These are phyloP conservation scores for Hapalemur alaotrensis DNA, from an alignment of 2,797 vertebrate species.

Conservation along the genomic window DNA sequence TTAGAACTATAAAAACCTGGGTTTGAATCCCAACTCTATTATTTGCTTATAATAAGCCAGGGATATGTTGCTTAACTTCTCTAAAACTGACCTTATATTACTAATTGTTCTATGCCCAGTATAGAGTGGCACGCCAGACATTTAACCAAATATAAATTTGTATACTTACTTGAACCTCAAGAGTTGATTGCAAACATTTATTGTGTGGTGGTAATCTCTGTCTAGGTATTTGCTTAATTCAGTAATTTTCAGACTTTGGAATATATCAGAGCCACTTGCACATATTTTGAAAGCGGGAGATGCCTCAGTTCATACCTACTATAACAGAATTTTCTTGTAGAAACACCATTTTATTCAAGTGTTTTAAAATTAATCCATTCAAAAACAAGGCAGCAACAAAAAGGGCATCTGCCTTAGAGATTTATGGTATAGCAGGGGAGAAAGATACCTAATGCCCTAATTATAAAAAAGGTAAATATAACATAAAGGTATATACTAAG, in stretches of 20 bases:
- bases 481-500: neutral
- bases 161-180: neutral
- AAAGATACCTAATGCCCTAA: neutral
- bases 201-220: neutral
- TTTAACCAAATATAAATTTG: neutral
- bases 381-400: neutral
- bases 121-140: neutral
- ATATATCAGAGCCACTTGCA: neutral
- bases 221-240: neutral
- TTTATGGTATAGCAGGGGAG: neutral
- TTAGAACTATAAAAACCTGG: neutral
- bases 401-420: neutral
- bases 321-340: neutral
- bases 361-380: slow-evolving; percentile 24
- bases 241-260: neutral
- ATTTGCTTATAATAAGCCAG: neutral
- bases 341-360: neutral
- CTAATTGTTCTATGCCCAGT: neutral
- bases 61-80: neutral
- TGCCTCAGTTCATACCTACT: neutral
- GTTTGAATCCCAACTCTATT: neutral
- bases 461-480: neutral
- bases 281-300: slow-evolving; percentile 13
- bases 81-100: neutral
- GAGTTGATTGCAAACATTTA: neutral